Conservation (phyloP, 2,888 invertebrate species). For the Anthophora plumipes region DNA sequence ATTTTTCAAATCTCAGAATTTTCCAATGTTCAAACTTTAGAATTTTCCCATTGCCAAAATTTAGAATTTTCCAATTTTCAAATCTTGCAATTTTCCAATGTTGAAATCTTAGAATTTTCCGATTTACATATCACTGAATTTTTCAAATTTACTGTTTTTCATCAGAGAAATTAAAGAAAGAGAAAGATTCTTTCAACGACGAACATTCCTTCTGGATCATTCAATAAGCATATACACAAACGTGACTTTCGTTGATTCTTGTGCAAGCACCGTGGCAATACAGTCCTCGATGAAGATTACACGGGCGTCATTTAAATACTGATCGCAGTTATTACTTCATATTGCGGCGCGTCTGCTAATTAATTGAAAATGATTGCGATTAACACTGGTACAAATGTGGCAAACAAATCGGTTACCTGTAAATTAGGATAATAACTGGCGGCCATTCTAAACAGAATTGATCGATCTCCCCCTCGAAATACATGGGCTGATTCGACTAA, state of each 20-base stretch:
- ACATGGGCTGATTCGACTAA: not conserved
- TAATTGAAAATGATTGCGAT: slow-evolving; percentile 52
- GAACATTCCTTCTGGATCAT: too few species aligned
- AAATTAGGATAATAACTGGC: slow-evolving; percentile 32
- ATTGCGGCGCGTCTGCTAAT: slow-evolving; percentile 32
- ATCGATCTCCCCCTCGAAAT: slow-evolving; percentile 11
- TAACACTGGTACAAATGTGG: slow-evolving; percentile 17
- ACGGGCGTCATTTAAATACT: slow-evolving; percentile 27
- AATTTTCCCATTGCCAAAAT: too few species aligned
- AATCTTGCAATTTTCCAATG: too few species aligned
- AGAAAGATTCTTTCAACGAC: too few species aligned
- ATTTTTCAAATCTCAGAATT: too few species aligned
- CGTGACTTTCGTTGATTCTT: slow-evolving; percentile 42
- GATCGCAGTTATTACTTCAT: slow-evolving; percentile 44
- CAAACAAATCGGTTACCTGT: slow-evolving; percentile 32
- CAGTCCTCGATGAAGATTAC: slow-evolving; percentile 27
- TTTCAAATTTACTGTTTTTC: too few species aligned
- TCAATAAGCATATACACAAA: slow-evolving; percentile 15
- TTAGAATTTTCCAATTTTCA: too few species aligned
- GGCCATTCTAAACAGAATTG: slow-evolving; percentile 30
- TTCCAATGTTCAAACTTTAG: too few species aligned
- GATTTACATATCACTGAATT: too few species aligned
- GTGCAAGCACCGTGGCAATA: not conserved
- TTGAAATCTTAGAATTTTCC: too few species aligned
- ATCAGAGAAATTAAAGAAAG: too few species aligned